Percentiles rank a stretch among this genome's conserved stretches.
phyloP scores from a whole-genome alignment of 2,888 invertebrate species.

The Sicus ferrugineus region DNA sequence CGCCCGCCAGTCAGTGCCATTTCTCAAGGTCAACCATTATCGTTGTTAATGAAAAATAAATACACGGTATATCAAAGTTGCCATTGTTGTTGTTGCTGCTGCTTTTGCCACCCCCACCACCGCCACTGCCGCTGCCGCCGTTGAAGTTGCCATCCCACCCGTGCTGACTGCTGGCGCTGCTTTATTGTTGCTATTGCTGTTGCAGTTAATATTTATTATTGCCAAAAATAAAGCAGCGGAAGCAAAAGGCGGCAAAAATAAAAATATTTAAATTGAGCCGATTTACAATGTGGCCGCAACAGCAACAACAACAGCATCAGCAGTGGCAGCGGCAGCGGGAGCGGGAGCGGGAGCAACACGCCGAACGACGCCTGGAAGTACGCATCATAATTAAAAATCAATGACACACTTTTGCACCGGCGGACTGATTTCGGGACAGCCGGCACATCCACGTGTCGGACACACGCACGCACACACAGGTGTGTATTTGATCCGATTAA shows the following conservation, averaged over 20 bases:
- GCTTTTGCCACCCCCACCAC: constrained; percentile 40
- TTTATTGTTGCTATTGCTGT: constrained; percentile 34
- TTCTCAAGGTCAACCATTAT: constrained; percentile 61
- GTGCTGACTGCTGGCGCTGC: no score
- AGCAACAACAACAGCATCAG: background rate
- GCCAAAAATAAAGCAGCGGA: constrained; percentile 46
- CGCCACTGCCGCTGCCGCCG: constrained; percentile 16
- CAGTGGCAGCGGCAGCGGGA: constrained; percentile 1
- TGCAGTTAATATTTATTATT: constrained; percentile 52
- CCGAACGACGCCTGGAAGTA: constrained; percentile 46
- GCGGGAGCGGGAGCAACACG: background rate
- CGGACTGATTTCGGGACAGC: constrained; percentile 28
- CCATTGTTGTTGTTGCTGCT: background rate
- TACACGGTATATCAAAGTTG: constrained; percentile 26
- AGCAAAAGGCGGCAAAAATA: constrained; percentile 32
- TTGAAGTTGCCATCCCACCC: constrained; percentile 21
- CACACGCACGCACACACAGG: background rate
- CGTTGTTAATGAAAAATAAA: constrained; percentile 61
- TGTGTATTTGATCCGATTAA: background rate
- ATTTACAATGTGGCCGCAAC: constrained; percentile 19
- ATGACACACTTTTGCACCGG: constrained; percentile 56
- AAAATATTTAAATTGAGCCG: constrained; percentile 32
- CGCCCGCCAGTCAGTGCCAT: constrained; percentile 46
- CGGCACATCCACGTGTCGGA: background rate
- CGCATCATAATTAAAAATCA: constrained; percentile 61